Base-by-base conservation (phyloP, 2,888 invertebrate genomes). In the Hydrotaea cyrtoneurina region DNA sequence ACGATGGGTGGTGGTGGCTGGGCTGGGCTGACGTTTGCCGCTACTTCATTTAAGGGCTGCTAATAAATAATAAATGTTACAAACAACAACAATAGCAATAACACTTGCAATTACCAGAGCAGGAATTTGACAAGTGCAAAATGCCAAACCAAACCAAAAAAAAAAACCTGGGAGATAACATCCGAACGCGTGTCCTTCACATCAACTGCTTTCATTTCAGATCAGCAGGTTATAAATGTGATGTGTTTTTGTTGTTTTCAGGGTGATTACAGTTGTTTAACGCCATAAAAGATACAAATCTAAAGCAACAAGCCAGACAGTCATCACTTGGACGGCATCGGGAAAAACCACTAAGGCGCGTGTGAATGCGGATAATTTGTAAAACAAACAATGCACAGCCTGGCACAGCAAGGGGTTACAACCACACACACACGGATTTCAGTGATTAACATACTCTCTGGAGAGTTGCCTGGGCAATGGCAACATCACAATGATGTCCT, bases 1-100 rank as follows among this genome's bases (percentile, higher is more conserved):
- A 17, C 36, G 7, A 64, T 64, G 36, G 39, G 19, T 66, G 39
- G 66, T 43, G 69, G 31, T 17, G 31, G 39, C 21, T 21, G 55
- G 2, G n/a, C n/a, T n/a, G n/a, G n/a, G n/a, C n/a, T n/a, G n/a
- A n/a, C 21, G 19, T 2, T 23, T 15, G 26, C 46, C 26, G 26
- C 46, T 73, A 39, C 76, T 81, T 69, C 59, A 62, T 76, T 82
- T 85, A 85, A 85, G 85, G 85, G 85, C 85, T 85, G 83, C 83
- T 86, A 86, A 86, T 86, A 86, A 86, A 83, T 86, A 86, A 86
- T 83, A 86, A 86, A 86, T 86, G 79, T 76, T 62, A 55, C 46
- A 76, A 83, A 80, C 79, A 73, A 80, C 43, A 62, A 76, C 21
- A 62, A 19, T n/a, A 77, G 19, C 36, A 77, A 69, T 77, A 85